These are phyloP conservation scores for Plebejus melissa DNA, from an alignment of 2,888 invertebrate genomes.

Conservation along the genomic window DNA sequence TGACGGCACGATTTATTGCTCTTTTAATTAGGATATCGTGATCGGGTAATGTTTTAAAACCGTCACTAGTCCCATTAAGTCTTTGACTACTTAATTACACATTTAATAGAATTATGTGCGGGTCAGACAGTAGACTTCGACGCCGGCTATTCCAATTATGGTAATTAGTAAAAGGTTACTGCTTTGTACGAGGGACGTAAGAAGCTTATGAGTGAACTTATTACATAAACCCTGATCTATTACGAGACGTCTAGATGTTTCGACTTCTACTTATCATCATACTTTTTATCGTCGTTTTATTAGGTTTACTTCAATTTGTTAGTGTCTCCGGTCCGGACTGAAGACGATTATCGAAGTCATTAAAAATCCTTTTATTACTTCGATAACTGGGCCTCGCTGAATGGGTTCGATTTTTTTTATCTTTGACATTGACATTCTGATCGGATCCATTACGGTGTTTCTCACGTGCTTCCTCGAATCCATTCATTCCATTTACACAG, in stretches of 20 bases:
- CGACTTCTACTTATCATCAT: neutral
- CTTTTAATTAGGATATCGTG: slow-evolving; percentile 31
- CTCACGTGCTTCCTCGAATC: slow-evolving; percentile 68
- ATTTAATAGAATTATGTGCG: slow-evolving; percentile 14
- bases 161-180: slow-evolving; percentile 6
- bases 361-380: slow-evolving; percentile 23
- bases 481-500: slow-evolving; percentile 63
- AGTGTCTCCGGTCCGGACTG: neutral
- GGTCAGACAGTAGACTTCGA: neutral
- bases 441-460: slow-evolving; percentile 58
- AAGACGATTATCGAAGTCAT: neutral
- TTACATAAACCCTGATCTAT: slow-evolving; percentile 6
- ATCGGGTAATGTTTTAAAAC: neutral
- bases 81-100: neutral
- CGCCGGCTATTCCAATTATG: slow-evolving; percentile 12
- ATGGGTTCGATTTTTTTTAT: slow-evolving; percentile 55
- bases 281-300: neutral
- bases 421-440: slow-evolving; percentile 65
- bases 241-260: slow-evolving; percentile 3
- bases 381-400: slow-evolving; percentile 42
- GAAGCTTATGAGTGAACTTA: slow-evolving; percentile 11
- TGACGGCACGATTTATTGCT: slow-evolving; percentile 47
- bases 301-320: neutral
- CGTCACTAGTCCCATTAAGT: neutral
- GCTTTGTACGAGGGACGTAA: slow-evolving; percentile 2